Conservation (phyloP, 2,113 vertebrate species). For the Garra rufa region DNA sequence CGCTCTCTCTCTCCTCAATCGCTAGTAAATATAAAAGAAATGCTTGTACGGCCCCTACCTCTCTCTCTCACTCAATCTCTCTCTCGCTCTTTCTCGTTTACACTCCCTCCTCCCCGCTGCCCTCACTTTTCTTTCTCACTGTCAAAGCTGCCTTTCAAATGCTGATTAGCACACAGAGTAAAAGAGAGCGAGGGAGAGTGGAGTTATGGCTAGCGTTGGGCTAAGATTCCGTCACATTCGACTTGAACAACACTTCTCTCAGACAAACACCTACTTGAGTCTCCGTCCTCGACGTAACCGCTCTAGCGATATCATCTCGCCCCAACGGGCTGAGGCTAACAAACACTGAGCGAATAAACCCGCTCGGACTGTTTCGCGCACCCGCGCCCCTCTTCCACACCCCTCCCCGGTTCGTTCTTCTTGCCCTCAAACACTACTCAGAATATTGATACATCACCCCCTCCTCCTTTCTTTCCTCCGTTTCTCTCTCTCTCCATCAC, state of each 20-base stretch:
- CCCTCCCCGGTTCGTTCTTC: conserved; percentile 80
- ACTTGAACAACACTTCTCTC: conserved; percentile 13
- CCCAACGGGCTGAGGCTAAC: neutral
- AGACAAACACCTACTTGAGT: conserved; percentile 43
- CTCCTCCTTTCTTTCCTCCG: conserved; percentile 63
- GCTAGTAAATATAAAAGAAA: conserved; percentile 85
- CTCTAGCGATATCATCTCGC: conserved; percentile 18
- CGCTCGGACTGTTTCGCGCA: conserved; percentile 59
- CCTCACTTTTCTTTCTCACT: conserved; percentile 81
- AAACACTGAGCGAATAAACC: conserved; percentile 75
- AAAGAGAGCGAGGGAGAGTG: conserved; percentile 57
- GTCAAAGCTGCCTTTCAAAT: conserved; percentile 86
- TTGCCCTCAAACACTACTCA: conserved; percentile 85
- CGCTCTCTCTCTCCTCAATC: conserved; percentile 69
- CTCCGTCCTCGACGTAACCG: conserved; percentile 35
- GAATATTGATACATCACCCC: conserved; percentile 86
- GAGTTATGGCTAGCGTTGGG: conserved; percentile 54
- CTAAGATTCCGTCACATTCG: conserved; percentile 80
- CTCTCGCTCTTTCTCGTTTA: conserved; percentile 71
- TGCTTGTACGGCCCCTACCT: conserved; percentile 80
- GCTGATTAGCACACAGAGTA: conserved; percentile 79
- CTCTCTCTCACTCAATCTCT: conserved; percentile 34
- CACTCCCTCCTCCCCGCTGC: conserved; percentile 66
- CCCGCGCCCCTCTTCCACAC: conserved; percentile 52
- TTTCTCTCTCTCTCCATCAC: conserved; percentile 78